Conservation (phyloP, 1,140 invertebrate genomes). For the Chymomyza costata region DNA sequence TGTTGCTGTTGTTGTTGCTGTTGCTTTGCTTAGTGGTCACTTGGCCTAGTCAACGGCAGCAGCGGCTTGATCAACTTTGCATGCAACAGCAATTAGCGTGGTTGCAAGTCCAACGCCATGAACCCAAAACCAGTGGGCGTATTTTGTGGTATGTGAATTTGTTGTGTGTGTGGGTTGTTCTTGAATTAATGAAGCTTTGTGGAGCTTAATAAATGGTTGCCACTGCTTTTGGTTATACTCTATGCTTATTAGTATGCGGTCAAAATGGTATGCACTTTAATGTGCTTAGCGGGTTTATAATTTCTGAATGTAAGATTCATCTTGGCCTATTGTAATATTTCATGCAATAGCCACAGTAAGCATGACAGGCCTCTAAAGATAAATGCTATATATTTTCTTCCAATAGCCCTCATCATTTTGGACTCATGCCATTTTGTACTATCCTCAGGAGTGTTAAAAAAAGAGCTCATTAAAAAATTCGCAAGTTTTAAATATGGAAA, state of each 20-base stretch:
- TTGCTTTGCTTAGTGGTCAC: constrained; percentile 42
- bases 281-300: too few relatives aligned
- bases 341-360: too few relatives aligned
- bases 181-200: constrained; percentile 66
- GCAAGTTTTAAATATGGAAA: not conserved
- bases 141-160: constrained; percentile 8
- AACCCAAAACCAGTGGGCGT: not conserved
- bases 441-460: too few relatives aligned
- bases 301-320: too few relatives aligned
- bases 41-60: constrained; percentile 25
- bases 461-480: too few relatives aligned
- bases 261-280: too few relatives aligned
- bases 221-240: not conserved
- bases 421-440: too few relatives aligned
- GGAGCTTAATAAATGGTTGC: not conserved
- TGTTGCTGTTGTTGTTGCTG: constrained; percentile 11
- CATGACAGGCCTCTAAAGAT: too few relatives aligned
- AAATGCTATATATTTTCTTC: too few relatives aligned
- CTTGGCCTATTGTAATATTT: too few relatives aligned
- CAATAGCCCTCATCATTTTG: too few relatives aligned
- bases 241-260: too few relatives aligned
- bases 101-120: constrained; percentile 13
- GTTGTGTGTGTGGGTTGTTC: constrained; percentile 47
- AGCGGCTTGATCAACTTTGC: constrained; percentile 15
- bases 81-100: constrained; percentile 39